Conservation (phyloP, 2,797 vertebrate species). For the Poeciliopsis paucimaculata region DNA sequence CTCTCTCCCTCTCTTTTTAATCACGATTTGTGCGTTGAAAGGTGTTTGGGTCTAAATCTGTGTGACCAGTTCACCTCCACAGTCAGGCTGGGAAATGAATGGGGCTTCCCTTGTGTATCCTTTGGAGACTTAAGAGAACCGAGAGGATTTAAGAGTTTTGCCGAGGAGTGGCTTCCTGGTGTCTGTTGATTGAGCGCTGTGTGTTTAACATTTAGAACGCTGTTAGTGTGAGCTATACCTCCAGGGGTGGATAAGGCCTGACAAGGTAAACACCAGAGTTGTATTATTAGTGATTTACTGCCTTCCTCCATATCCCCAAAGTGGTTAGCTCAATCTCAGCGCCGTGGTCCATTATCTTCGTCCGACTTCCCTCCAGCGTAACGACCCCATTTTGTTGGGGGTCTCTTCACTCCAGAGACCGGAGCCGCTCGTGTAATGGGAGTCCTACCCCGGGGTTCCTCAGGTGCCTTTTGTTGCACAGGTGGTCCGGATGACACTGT, state of each 20-base stretch:
- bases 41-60: conserved; percentile 20
- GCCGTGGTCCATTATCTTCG: conserved; percentile 57
- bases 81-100: conserved; percentile 15
- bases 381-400: conserved; percentile 59
- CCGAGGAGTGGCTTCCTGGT: conserved; percentile 14
- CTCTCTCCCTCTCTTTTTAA: neutral
- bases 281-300: conserved; percentile 69
- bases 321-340: conserved; percentile 48
- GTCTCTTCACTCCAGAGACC: conserved; percentile 40
- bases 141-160: conserved; percentile 14
- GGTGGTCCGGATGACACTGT: conserved; percentile 68
- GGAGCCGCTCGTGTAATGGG: conserved; percentile 43
- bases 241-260: conserved; percentile 50
- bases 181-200: conserved; percentile 39
- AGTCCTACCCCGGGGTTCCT: conserved; percentile 48
- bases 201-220: conserved; percentile 48
- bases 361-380: conserved; percentile 49
- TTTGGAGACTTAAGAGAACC: conserved; percentile 12
- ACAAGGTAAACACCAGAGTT: conserved; percentile 62
- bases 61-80: conserved; percentile 15
- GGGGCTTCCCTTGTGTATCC: neutral
- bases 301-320: conserved; percentile 56
- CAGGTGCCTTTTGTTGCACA: conserved; percentile 70
- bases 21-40: conserved; percentile 18
- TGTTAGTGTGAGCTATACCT: conserved; percentile 51